A percentile compares a stretch with the other conserved stretches of the same genome.
Conservation (phyloP, 2,888 invertebrate genomes). For the Apeira syringaria region DNA sequence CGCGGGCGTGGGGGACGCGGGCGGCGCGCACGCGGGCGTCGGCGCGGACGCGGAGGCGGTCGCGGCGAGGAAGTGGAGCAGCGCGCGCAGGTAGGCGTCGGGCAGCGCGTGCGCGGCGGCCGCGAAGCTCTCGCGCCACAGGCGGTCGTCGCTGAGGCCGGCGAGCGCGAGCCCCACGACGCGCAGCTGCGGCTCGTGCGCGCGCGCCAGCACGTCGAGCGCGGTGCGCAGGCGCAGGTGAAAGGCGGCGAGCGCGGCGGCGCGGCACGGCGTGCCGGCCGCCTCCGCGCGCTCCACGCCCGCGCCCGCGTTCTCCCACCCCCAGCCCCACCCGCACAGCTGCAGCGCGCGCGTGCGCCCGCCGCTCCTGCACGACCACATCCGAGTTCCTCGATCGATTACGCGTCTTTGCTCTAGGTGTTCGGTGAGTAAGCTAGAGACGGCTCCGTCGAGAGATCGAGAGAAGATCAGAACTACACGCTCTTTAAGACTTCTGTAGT, state of each 20-base stretch:
- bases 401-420: too few species aligned
- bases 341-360: conserved; percentile 92
- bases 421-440: too few species aligned
- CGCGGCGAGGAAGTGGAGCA: conserved; percentile 94
- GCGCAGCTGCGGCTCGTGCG: conserved; percentile 65
- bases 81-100: conserved; percentile 91
- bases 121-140: conserved; percentile 93
- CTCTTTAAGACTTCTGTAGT: too few species aligned
- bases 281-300: conserved; percentile 86
- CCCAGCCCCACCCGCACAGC: conserved; percentile 95
- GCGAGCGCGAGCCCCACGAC: conserved; percentile 84
- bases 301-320: conserved; percentile 84
- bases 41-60: conserved; percentile 72
- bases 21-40: conserved; percentile 80
- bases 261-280: conserved; percentile 88
- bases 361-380: conserved; percentile 83
- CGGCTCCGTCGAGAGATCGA: too few species aligned
- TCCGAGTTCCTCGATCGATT: too few species aligned
- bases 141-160: conserved; percentile 91
- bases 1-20: conserved; percentile 13
- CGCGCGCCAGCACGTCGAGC: conserved; percentile 92
- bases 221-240: conserved; percentile 93
- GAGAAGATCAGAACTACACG: too few species aligned
- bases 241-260: conserved; percentile 96
- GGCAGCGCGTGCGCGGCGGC: conserved; percentile 90